A percentile compares a stretch with the other conserved stretches of the same genome.
Conservation (phyloP, 2,888 invertebrate species). For the Bruchidius siliquastri region DNA sequence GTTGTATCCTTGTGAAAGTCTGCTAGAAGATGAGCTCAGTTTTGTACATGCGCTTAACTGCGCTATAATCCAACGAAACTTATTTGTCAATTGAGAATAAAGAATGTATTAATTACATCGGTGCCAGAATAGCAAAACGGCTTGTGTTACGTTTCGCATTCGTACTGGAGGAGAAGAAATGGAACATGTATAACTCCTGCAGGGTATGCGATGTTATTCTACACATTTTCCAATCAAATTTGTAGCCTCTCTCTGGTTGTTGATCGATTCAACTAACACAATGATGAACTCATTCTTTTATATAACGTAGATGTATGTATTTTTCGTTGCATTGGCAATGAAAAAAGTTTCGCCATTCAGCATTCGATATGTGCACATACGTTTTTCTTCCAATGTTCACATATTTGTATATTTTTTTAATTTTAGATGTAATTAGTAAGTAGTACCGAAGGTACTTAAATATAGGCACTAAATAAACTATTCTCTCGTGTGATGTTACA, state of each 20-base stretch:
- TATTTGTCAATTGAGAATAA: neutral
- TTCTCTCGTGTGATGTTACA: conserved; percentile 25
- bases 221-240: no score
- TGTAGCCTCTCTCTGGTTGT: no score
- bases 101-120: neutral
- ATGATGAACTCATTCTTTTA: no score
- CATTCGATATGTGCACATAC: neutral
- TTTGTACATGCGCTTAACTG: neutral
- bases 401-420: conserved; percentile 6
- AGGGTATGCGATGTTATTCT: no score
- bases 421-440: neutral
- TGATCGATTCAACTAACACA: no score
- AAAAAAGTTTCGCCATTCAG: neutral
- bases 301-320: no score
- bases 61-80: neutral
- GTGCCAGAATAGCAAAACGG: neutral
- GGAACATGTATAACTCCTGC: no score
- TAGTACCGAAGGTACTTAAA: conserved; percentile 26
- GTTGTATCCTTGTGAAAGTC: neutral
- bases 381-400: conserved; percentile 2
- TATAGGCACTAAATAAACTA: conserved; percentile 24
- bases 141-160: no score
- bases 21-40: neutral
- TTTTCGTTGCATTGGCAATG: no score
- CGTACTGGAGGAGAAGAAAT: no score